These are phyloP conservation scores for Zeugodacus cucurbitae DNA, from an alignment of 1,140 invertebrate species.

Conservation along the genomic window DNA sequence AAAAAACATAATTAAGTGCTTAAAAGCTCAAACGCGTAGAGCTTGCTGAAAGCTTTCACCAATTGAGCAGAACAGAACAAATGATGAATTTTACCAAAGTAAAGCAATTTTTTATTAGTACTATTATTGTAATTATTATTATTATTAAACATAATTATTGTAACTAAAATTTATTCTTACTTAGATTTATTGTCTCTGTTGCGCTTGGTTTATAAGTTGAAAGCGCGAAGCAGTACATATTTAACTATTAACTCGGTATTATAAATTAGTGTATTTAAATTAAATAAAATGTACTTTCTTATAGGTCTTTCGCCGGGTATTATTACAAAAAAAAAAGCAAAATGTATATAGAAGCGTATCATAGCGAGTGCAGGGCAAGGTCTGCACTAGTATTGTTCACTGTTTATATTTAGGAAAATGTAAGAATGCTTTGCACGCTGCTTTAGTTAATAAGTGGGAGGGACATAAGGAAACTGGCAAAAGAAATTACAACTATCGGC, in stretches of 20 bases:
- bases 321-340: neutral
- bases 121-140: neutral
- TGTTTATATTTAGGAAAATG: neutral
- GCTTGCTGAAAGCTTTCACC: neutral
- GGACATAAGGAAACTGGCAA: neutral
- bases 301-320: neutral
- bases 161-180: neutral
- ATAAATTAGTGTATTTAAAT: neutral
- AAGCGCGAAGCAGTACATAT: neutral
- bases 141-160: neutral
- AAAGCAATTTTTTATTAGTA: slow-evolving; percentile 42
- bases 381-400: neutral
- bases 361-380: neutral
- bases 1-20: slow-evolving; percentile 11
- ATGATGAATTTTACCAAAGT: slow-evolving; percentile 45
- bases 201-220: neutral
- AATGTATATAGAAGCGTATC: neutral
- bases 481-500: neutral
- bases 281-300: neutral
- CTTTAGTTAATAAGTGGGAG: neutral
- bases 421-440: neutral
- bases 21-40: neutral
- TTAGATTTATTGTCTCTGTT: slow-evolving; percentile 6
- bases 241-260: slow-evolving; percentile 5
- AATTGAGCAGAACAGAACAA: slow-evolving; percentile 42